phyloP scores from a whole-genome alignment of 2,888 invertebrate species.

The Chymomyza amoena region DNA sequence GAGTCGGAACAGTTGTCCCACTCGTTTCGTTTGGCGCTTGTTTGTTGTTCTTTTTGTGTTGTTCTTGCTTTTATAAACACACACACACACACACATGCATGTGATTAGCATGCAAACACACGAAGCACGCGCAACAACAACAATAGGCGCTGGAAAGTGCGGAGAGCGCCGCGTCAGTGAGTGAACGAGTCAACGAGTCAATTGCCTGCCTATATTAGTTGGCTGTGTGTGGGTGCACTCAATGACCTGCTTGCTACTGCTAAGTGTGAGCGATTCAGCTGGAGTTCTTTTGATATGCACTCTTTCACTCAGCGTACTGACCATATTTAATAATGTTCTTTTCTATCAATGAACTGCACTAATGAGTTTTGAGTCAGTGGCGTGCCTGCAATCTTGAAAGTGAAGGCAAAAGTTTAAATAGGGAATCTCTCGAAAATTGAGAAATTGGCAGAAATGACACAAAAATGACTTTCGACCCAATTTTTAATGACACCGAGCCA shows the following conservation, averaged over 20 bases:
- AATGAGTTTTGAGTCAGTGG: slow-evolving; percentile 35
- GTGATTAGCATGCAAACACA: slow-evolving; percentile 59
- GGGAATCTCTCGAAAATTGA: no score
- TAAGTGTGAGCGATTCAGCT: background rate
- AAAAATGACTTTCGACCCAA: no score
- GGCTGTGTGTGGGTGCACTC: background rate
- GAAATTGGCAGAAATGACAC: no score
- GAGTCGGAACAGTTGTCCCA: background rate
- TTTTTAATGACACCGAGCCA: no score
- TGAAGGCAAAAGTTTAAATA: no score
- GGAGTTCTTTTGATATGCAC: background rate
- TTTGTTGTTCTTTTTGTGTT: slow-evolving; percentile 34
- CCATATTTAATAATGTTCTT: slow-evolving; percentile 16
- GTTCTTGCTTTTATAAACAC: slow-evolving; percentile 25
- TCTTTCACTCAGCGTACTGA: background rate
- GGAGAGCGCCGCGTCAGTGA: no score
- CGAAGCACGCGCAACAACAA: background rate
- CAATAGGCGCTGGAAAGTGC: background rate
- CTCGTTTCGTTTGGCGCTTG: slow-evolving; percentile 32
- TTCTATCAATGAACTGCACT: slow-evolving; percentile 52
- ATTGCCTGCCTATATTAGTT: background rate
- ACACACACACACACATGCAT: no score
- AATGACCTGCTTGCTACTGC: background rate
- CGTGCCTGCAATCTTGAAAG: no score
- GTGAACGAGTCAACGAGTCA: background rate